phyloP scores from a whole-genome alignment of 2,888 invertebrate genomes.

The Pandemis cinnamomeana region DNA sequence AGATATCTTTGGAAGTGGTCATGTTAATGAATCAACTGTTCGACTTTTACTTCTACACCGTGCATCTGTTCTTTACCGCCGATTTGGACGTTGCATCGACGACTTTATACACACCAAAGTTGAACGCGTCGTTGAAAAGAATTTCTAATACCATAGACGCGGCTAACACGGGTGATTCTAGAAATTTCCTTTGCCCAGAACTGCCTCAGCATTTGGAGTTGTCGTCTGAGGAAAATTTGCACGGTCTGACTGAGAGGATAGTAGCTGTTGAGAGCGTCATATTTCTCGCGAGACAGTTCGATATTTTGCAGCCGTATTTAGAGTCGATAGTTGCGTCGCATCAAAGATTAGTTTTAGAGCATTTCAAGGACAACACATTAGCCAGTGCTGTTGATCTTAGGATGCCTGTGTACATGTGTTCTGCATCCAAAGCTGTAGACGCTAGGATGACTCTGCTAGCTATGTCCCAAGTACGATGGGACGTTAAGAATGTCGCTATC shows the following conservation, averaged over 20 bases:
- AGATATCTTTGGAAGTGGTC: slow-evolving; percentile 96
- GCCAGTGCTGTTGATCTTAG: slow-evolving; percentile 89
- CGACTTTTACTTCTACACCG: slow-evolving; percentile 96
- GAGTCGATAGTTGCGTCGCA: slow-evolving; percentile 92
- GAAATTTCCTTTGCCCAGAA: slow-evolving; percentile 60
- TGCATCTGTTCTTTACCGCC: slow-evolving; percentile 93
- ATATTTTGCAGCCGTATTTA: slow-evolving; percentile 92
- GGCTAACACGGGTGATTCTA: slow-evolving; percentile 56
- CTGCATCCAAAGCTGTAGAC: slow-evolving; percentile 92
- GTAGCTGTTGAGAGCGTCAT: slow-evolving; percentile 97
- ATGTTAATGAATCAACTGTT: slow-evolving; percentile 95
- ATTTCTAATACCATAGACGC: slow-evolving; percentile 90
- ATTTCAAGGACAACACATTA: slow-evolving; percentile 90
- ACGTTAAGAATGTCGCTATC: slow-evolving; percentile 96
- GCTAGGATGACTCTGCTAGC: slow-evolving; percentile 89
- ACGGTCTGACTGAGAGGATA: slow-evolving; percentile 93
- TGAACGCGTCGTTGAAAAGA: slow-evolving; percentile 90
- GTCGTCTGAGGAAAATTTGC: slow-evolving; percentile 87
- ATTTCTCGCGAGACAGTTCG: slow-evolving; percentile 95
- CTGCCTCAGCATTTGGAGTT: slow-evolving; percentile 66
- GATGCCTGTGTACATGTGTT: slow-evolving; percentile 94
- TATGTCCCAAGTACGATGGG: slow-evolving; percentile 98
- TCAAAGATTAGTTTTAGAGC: slow-evolving; percentile 87
- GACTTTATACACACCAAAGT: slow-evolving; percentile 87
- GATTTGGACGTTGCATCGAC: slow-evolving; percentile 86